Evolutionary conservation across 2,797 vertebrate genomes (phyloP), one percentile per base, ranked within the genome.

Genomic region (Uromys caudimaculatus): DNA sequence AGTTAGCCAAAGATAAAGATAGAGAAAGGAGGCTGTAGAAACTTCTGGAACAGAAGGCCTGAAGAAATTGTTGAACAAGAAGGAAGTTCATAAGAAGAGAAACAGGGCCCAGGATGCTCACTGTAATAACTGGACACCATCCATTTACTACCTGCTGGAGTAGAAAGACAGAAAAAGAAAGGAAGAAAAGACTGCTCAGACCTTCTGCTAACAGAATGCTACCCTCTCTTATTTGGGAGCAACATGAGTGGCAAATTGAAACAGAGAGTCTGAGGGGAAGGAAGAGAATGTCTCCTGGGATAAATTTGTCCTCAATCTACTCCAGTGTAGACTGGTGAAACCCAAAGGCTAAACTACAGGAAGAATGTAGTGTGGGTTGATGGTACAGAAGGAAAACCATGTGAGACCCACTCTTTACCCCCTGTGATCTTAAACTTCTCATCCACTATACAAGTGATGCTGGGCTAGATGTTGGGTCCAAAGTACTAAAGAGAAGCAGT

Each of bases 261-360:
- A 89, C 73, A 6, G n/a, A 14, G 21, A 96, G 21, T 87, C 79
- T 29, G 79, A 90, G 0, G 19, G 93, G 86, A 95, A 96, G 83
- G 90, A 71, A 64, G 3, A 88, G 84, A 90, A 54, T 44, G 17
- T 41, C 94, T 91, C 90, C 0, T 0, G 2, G 35, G 93, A 89
- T 41, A 92, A 41, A 85, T 77, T 90, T 95, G 94, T 87, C 17
- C 96, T 96, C 94, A 85, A 87, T 96, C 94, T 52, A 89, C 88
- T 95, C 94, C 79, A 94, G 95, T 97, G 97, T 96, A 96, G 29
- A 96, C 78, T 89, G 77, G 47, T 4, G 78, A 54, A 41, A 94
- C 56, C 58, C 23, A 91, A 97, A 94, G 78, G 64, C 52, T 88
- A n/a, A 88, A 97, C 96, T 96, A 91, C 81, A 73, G 76, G 50